Percentiles rank a stretch among this genome's conserved stretches.
Evolutionary conservation across 2,888 invertebrate species (phyloP).

Genomic region (Andrena chrysosceles): DNA sequence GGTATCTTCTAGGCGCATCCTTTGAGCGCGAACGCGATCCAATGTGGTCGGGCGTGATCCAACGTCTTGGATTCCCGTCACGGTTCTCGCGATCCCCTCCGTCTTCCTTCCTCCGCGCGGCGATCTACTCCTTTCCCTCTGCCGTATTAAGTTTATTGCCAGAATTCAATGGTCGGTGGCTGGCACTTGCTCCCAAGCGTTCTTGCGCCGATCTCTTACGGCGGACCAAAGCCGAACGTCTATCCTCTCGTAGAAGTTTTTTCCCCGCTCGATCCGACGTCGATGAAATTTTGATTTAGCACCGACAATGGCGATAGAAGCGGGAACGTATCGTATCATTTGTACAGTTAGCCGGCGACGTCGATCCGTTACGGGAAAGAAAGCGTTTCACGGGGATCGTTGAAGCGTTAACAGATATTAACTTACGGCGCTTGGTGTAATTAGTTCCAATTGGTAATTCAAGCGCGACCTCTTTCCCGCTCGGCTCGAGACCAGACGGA

Average conservation of each 20-base stretch:
- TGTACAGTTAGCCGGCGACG: slow-evolving; percentile 17
- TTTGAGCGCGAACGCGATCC: slow-evolving; percentile 47
- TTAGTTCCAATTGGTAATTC: slow-evolving; percentile 57
- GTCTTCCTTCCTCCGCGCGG: background rate
- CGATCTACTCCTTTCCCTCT: background rate
- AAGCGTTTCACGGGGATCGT: slow-evolving; percentile 45
- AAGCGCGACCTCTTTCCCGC: slow-evolving; percentile 49
- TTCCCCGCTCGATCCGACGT: background rate
- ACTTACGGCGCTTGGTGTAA: slow-evolving; percentile 45
- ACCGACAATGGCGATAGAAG: background rate
- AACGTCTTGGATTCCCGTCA: slow-evolving; percentile 49
- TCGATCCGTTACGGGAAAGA: slow-evolving; percentile 41
- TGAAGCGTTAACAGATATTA: slow-evolving; percentile 55
- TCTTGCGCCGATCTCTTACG: slow-evolving; percentile 7
- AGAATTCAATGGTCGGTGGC: slow-evolving; percentile 8
- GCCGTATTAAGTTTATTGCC: background rate
- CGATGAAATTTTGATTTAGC: slow-evolving; percentile 23
- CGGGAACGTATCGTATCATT: background rate
- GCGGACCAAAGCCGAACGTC: background rate
- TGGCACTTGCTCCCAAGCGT: slow-evolving; percentile 17
- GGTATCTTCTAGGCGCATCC: slow-evolving; percentile 38
- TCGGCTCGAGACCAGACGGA: background rate
- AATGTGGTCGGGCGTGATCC: slow-evolving; percentile 39
- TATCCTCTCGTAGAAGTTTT: background rate
- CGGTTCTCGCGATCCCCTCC: slow-evolving; percentile 21